phyloP scores from a whole-genome alignment of 2,797 vertebrate species.

The Chiropotes sagulatus region DNA sequence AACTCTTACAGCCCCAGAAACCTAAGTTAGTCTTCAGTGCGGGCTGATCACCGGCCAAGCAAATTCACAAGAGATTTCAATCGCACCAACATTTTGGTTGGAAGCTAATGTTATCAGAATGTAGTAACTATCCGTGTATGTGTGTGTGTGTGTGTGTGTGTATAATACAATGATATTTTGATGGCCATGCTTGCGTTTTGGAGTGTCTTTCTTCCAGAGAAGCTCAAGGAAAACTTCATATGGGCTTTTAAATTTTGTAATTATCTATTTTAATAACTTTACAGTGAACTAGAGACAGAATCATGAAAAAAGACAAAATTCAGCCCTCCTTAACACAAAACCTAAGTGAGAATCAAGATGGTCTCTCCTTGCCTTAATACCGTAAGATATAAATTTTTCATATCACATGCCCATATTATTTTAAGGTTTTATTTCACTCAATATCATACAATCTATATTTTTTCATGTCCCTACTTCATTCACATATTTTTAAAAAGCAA shows the following conservation, averaged over 20 bases:
- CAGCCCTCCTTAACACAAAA: conserved; percentile 2
- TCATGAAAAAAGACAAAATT: neutral
- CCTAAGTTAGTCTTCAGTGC: neutral
- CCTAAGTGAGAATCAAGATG: neutral
- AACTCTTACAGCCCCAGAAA: neutral
- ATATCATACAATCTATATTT: neutral
- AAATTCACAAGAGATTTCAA: neutral
- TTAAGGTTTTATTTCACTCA: conserved; percentile 41
- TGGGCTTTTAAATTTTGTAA: neutral
- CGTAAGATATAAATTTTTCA: neutral
- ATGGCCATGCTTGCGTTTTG: neutral
- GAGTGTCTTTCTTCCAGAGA: conserved; percentile 4
- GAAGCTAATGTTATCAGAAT: neutral
- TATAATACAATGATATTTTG: neutral
- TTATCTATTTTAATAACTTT: conserved; percentile 24
- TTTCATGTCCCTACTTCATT: neutral
- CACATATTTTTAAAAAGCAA: neutral
- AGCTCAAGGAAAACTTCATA: neutral
- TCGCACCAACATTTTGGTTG: neutral
- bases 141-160: neutral
- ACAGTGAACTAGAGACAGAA: conserved; percentile 42
- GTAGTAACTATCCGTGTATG: neutral
- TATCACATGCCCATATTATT: neutral
- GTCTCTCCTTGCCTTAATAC: neutral
- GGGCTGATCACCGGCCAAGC: neutral